Conservation (phyloP, 2,797 vertebrate genomes). For the Enteromius treurensis region DNA sequence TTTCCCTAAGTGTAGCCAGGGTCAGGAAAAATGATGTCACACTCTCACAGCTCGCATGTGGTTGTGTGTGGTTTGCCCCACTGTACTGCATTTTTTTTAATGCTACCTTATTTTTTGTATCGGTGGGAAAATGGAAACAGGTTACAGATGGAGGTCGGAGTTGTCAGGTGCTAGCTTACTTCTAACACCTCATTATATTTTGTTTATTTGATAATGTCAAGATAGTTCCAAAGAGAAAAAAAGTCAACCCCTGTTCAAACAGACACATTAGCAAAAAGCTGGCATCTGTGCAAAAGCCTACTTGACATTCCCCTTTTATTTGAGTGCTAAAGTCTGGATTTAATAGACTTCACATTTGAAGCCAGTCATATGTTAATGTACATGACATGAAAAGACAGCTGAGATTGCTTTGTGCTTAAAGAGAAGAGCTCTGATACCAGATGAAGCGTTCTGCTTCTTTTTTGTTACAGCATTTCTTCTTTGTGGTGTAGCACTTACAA, state of each 20-base stretch:
- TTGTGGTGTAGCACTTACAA: slow-evolving; percentile 34
- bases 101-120: slow-evolving; percentile 72
- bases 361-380: slow-evolving; percentile 68
- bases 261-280: slow-evolving; percentile 59
- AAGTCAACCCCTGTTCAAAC: slow-evolving; percentile 61
- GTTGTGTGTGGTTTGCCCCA: slow-evolving; percentile 64
- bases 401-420: slow-evolving; percentile 65
- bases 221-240: slow-evolving; percentile 58
- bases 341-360: slow-evolving; percentile 67
- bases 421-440: slow-evolving; percentile 59
- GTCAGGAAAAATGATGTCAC: slow-evolving; percentile 33
- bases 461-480: slow-evolving; percentile 61
- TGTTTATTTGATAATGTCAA: slow-evolving; percentile 72
- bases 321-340: slow-evolving; percentile 60
- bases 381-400: slow-evolving; percentile 67
- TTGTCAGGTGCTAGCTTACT: slow-evolving; percentile 57
- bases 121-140: slow-evolving; percentile 70
- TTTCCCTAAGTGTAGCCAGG: background rate
- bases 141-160: slow-evolving; percentile 41
- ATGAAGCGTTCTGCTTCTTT: slow-evolving; percentile 59
- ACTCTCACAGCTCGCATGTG: background rate
- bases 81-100: slow-evolving; percentile 59
- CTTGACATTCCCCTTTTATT: slow-evolving; percentile 14
- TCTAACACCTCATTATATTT: slow-evolving; percentile 65
- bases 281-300: slow-evolving; percentile 56